Conservation (phyloP, 2,797 vertebrate species). For the Bufotes viridis region DNA sequence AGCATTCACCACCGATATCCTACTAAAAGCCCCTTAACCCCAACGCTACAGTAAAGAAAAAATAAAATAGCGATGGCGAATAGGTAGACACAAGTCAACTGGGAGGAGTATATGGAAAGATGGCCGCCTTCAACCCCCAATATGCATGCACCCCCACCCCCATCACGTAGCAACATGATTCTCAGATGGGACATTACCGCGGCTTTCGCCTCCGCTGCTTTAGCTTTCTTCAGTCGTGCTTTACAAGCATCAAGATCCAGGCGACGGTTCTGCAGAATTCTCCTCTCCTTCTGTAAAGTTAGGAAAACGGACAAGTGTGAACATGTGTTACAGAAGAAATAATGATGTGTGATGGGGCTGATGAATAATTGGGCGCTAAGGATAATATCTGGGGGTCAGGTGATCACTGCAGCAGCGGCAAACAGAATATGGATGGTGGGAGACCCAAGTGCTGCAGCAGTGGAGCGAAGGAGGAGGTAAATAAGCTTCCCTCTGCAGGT, state of each 20-base stretch:
- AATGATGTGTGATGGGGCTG: no score
- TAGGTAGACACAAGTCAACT: not conserved
- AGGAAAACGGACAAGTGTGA: not conserved
- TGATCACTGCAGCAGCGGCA: no score
- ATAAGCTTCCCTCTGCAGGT: no score
- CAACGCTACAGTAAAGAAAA: not conserved
- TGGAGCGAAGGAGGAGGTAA: no score
- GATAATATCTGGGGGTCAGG: no score
- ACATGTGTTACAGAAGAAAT: not conserved
- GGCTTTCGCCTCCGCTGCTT: conserved; percentile 87
- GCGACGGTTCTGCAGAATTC: conserved; percentile 89
- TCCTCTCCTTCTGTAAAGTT: conserved; percentile 84
- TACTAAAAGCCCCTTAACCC: not conserved
- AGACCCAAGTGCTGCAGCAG: no score
- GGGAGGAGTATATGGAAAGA: conserved; percentile 17
- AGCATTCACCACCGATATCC: not conserved
- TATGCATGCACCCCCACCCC: conserved; percentile 33
- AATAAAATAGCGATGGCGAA: not conserved
- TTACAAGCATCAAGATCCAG: conserved; percentile 92
- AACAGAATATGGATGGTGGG: no score
- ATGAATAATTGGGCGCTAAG: no score
- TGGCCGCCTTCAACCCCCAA: conserved; percentile 4
- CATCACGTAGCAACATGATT: not conserved
- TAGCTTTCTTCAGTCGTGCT: conserved; percentile 89
- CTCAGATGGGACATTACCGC: conserved; percentile 75